Evolutionary conservation across 2,888 invertebrate genomes (phyloP).

Genomic region (Leptura quadrifasciata): DNA sequence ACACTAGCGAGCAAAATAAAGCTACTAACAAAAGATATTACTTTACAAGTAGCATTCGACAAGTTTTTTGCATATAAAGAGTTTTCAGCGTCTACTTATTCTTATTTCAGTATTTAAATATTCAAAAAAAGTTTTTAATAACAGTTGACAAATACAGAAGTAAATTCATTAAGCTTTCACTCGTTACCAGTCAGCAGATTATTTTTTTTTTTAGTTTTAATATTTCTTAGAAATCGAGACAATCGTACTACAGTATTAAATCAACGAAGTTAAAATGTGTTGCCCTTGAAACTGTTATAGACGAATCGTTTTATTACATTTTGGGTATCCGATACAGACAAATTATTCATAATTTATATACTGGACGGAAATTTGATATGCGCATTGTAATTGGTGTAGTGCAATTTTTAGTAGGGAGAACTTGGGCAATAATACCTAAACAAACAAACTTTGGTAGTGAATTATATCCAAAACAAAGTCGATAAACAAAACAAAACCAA

Average conservation of each 20-base stretch:
- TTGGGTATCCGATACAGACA: conserved; percentile 13
- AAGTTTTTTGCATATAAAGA: neutral
- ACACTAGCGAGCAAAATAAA: neutral
- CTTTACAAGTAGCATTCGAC: neutral
- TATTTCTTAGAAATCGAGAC: conserved; percentile 14
- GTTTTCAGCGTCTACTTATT: neutral
- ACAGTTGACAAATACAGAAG: conserved; percentile 2
- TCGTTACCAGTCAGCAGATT: neutral
- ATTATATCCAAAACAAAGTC: neutral
- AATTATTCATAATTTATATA: conserved; percentile 20
- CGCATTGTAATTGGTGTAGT: conserved; percentile 21
- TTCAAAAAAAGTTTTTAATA: conserved; percentile 1
- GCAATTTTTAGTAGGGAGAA: conserved; percentile 12
- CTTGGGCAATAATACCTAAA: neutral
- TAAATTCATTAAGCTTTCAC: neutral
- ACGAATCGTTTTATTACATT: conserved; percentile 10
- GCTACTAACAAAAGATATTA: neutral
- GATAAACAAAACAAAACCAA: too few relatives aligned
- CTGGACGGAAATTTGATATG: conserved; percentile 18
- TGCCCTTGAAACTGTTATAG: conserved; percentile 22
- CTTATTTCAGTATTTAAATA: neutral
- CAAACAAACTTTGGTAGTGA: neutral
- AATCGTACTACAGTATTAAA: conserved; percentile 4
- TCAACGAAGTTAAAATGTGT: conserved; percentile 18
- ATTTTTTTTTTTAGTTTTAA: neutral